Percentiles rank a stretch among this genome's conserved stretches.
phyloP scores from a whole-genome alignment of 2,797 vertebrate genomes.

The Liparis tanakae region DNA sequence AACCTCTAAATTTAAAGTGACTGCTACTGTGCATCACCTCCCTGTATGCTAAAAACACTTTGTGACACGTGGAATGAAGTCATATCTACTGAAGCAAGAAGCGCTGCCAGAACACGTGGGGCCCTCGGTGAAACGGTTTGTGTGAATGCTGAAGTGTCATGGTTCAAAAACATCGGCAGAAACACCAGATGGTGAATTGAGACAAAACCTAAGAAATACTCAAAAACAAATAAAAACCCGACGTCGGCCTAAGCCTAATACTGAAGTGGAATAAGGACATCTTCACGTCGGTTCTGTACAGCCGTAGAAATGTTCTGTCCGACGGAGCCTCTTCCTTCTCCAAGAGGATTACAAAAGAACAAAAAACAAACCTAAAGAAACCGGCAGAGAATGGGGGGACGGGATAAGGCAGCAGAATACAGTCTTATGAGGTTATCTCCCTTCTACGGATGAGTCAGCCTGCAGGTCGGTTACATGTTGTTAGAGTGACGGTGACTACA shows the following conservation, averaged over 20 bases:
- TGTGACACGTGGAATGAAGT: constrained; percentile 70
- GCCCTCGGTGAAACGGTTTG: constrained; percentile 50
- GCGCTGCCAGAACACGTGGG: constrained; percentile 24
- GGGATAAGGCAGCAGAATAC: constrained; percentile 85
- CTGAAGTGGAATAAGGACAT: constrained; percentile 71
- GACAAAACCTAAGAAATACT: constrained; percentile 23
- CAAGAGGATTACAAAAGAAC: constrained; percentile 48
- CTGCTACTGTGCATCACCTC: constrained; percentile 57
- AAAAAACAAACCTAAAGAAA: constrained; percentile 45
- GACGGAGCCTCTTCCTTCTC: constrained; percentile 37
- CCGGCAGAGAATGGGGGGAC: constrained; percentile 46
- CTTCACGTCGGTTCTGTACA: constrained; percentile 78
- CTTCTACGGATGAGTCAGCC: constrained; percentile 75
- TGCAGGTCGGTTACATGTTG: constrained; percentile 80
- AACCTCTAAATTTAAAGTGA: constrained; percentile 40
- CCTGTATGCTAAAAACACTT: constrained; percentile 41
- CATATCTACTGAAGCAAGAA: constrained; percentile 65
- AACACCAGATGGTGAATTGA: constrained; percentile 49
- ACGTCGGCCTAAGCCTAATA: constrained; percentile 70
- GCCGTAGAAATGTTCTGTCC: constrained; percentile 57
- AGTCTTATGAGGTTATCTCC: constrained; percentile 73
- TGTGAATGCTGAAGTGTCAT: constrained; percentile 34
- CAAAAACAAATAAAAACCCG: constrained; percentile 23
- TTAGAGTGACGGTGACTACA: constrained; percentile 82
- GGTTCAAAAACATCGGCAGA: constrained; percentile 26